phyloP scores from a whole-genome alignment of 2,113 vertebrate species.

The Chauna torquata region DNA sequence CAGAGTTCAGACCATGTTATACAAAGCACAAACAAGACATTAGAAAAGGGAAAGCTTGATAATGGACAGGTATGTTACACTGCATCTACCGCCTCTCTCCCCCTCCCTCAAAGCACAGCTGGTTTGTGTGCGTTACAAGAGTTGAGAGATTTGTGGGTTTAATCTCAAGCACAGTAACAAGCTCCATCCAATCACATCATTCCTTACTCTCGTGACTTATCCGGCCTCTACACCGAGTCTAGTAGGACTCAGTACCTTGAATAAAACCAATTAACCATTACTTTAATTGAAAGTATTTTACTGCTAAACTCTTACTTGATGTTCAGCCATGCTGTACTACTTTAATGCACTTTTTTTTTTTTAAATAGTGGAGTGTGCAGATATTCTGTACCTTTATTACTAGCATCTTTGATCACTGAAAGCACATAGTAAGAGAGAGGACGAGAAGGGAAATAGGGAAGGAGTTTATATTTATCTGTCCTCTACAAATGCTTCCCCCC shows the following conservation, averaged over 20 bases:
- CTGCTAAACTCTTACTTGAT: not conserved
- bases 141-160: not conserved
- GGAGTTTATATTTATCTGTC: not conserved
- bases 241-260: not conserved
- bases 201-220: not conserved
- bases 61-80: not conserved
- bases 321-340: not conserved
- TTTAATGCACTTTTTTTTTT: not conserved
- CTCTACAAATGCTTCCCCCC: not conserved
- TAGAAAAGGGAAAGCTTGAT: not conserved
- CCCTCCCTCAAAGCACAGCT: rapidly evolving
- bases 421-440: not conserved
- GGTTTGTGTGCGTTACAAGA: not conserved
- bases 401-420: not conserved
- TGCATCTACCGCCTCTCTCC: not conserved
- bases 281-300: not conserved
- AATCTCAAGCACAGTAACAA: not conserved
- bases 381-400: not conserved
- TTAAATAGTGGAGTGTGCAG: not conserved
- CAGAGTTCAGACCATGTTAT: not conserved
- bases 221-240: not conserved
- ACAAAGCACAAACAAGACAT: not conserved
- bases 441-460: not conserved
- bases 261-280: not conserved
- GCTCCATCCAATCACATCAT: not conserved